Evolutionary conservation across 1,140 invertebrate genomes (phyloP).

Genomic region (Heliothis virescens): DNA sequence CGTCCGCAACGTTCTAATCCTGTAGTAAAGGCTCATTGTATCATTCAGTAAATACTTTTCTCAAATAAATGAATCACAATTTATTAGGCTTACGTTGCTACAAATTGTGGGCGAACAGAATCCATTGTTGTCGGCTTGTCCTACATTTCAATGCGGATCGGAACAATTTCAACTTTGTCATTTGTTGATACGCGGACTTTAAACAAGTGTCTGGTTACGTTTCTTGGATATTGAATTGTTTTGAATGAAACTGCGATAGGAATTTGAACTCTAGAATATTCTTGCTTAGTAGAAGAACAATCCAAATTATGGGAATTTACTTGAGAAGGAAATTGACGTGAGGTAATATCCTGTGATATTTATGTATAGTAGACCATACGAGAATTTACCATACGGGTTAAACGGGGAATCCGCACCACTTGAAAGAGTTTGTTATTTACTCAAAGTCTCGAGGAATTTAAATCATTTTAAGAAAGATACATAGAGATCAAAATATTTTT

Average conservation of each 20-base stretch:
- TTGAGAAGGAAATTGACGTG: too few species aligned
- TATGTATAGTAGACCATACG: too few species aligned
- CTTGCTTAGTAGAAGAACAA: too few species aligned
- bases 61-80: slow-evolving; percentile 28
- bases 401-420: too few species aligned
- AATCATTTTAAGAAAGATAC: too few species aligned
- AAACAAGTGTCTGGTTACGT: background rate
- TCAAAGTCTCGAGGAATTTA: too few species aligned
- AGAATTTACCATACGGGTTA: too few species aligned
- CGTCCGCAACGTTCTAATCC: slow-evolving; percentile 10
- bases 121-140: slow-evolving; percentile 13
- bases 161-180: slow-evolving; percentile 3
- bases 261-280: too few species aligned
- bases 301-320: too few species aligned
- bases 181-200: slow-evolving; percentile 1
- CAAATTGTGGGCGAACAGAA: slow-evolving; percentile 3
- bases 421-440: too few species aligned
- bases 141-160: slow-evolving; percentile 1
- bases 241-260: background rate
- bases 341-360: too few species aligned
- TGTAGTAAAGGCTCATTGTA: background rate
- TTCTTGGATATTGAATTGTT: slow-evolving; percentile 3
- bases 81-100: slow-evolving; percentile 19
- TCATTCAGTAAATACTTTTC: slow-evolving; percentile 3
- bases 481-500: too few species aligned